Conservation (phyloP, 1,140 invertebrate species). For the Subanguina moxae region DNA sequence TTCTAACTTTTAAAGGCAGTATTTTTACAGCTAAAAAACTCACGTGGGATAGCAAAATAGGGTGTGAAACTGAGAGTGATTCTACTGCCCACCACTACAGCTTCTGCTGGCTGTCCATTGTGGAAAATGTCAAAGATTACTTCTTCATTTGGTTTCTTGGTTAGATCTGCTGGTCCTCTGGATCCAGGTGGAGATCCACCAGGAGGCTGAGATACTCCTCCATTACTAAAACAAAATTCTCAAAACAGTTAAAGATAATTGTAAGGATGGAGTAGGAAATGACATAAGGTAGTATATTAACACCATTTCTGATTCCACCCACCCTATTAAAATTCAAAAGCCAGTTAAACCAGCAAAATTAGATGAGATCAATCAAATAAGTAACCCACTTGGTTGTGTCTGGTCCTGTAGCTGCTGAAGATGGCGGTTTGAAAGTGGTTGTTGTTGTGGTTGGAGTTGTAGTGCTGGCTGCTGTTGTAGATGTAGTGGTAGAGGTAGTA, state of each 20-base stretch:
- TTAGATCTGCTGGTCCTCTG: neutral
- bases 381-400: no score
- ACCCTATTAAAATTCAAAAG: no score
- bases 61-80: slow-evolving; percentile 57
- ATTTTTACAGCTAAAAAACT: slow-evolving; percentile 19
- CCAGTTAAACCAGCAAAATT: no score
- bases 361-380: no score
- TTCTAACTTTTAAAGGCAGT: slow-evolving; percentile 9
- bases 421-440: slow-evolving; percentile 7
- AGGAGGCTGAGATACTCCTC: slow-evolving; percentile 4
- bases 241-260: no score
- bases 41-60: slow-evolving; percentile 58
- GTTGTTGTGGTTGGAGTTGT: slow-evolving; percentile 28
- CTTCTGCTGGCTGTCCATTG: slow-evolving; percentile 57
- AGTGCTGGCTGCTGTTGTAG: slow-evolving; percentile 21
- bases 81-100: slow-evolving; percentile 56
- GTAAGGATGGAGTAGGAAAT: no score
- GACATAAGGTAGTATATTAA: no score
- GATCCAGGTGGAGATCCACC: slow-evolving; percentile 6
- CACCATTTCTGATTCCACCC: no score
- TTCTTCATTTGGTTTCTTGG: slow-evolving; percentile 36
- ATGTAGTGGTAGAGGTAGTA: slow-evolving; percentile 31
- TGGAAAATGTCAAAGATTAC: slow-evolving; percentile 57
- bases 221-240: no score
- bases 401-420: neutral